Evolutionary conservation across 2,113 vertebrate species (phyloP).

Genomic region (Saccopteryx leptura): DNA sequence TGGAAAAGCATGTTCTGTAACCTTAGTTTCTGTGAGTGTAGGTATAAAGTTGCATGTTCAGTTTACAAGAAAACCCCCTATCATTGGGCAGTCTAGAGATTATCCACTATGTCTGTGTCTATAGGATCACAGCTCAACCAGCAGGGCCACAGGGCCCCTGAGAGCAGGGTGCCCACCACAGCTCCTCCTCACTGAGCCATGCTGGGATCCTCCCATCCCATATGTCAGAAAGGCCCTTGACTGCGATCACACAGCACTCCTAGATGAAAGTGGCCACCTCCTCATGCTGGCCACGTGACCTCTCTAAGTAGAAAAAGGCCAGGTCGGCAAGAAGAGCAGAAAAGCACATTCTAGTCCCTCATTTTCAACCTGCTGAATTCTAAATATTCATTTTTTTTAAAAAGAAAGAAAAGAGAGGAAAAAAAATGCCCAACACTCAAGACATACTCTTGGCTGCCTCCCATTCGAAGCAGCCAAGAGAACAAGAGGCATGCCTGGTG

Average conservation of each 20-base stretch:
- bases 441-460: neutral
- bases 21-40: neutral
- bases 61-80: neutral
- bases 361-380: neutral
- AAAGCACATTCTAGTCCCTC: neutral
- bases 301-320: neutral
- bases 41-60: fast-evolving
- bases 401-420: neutral
- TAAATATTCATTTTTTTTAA: neutral
- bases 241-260: fast-evolving
- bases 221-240: neutral
- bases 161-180: neutral
- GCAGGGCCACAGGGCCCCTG: fast-evolving
- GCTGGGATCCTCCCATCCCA: fast-evolving
- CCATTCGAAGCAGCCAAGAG: neutral
- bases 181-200: neutral
- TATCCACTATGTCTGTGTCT: neutral
- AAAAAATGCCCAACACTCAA: neutral
- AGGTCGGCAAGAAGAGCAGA: neutral
- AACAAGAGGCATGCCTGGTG: conserved; percentile 63
- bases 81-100: neutral
- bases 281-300: neutral
- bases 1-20: neutral
- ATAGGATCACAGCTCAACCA: neutral
- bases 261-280: neutral